Evolutionary conservation across 2,797 vertebrate genomes (phyloP).

Genomic region (Cossypha heuglini): DNA sequence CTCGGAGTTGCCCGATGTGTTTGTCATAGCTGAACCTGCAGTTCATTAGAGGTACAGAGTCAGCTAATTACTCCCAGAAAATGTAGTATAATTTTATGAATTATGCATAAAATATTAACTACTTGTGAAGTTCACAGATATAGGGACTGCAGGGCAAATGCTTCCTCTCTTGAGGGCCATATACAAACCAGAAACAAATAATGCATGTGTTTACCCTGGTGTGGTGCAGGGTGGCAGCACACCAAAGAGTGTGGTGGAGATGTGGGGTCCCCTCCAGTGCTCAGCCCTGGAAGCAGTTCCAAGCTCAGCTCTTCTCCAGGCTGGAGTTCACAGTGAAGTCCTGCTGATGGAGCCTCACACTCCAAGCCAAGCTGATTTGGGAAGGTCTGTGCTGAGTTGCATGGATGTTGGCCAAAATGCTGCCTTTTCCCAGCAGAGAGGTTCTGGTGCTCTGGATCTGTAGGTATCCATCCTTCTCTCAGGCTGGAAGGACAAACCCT

Average conservation of each 20-base stretch:
- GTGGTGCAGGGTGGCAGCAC: neutral
- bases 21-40: constrained; percentile 60
- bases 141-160: constrained; percentile 20
- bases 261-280: neutral
- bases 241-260: rapidly evolving
- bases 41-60: constrained; percentile 66
- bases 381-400: neutral
- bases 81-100: constrained; percentile 58
- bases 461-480: neutral
- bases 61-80: constrained; percentile 69
- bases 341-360: rapidly evolving
- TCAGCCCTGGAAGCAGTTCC: neutral
- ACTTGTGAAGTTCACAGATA: constrained; percentile 31
- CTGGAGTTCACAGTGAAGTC: neutral
- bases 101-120: constrained; percentile 69
- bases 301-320: neutral
- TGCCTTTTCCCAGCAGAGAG: neutral
- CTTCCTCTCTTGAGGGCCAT: neutral
- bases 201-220: neutral
- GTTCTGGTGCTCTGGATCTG: neutral
- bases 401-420: neutral
- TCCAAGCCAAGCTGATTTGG: neutral
- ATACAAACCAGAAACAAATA: neutral
- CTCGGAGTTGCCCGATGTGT: neutral
- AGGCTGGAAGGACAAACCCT: neutral